Conservation (phyloP, 2,797 vertebrate genomes). For the Lepilemur septentrionalis region DNA sequence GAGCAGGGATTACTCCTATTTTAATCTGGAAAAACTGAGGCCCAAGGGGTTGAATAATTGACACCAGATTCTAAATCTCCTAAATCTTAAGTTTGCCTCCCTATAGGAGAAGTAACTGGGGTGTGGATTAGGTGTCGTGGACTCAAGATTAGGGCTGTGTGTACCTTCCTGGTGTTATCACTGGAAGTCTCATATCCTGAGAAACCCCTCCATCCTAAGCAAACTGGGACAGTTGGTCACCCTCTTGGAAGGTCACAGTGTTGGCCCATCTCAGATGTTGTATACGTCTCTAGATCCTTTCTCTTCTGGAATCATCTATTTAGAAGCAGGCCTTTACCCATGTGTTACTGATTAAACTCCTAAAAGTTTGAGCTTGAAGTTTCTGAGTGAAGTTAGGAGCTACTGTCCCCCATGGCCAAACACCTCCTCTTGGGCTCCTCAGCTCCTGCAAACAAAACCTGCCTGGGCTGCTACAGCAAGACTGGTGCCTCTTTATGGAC, state of each 20-base stretch:
- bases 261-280: not conserved
- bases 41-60: not conserved
- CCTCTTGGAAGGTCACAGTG: not conserved
- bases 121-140: not conserved
- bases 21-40: constrained; percentile 21
- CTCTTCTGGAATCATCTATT: not conserved
- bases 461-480: not conserved
- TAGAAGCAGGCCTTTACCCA: not conserved
- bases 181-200: not conserved
- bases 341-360: not conserved
- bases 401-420: not conserved
- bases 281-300: not conserved
- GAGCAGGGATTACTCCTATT: not conserved
- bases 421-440: not conserved
- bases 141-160: not conserved
- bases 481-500: not conserved
- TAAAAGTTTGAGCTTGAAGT: not conserved
- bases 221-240: not conserved
- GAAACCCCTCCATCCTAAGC: not conserved
- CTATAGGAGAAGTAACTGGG: not conserved
- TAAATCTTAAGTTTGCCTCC: not conserved
- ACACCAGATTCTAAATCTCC: not conserved
- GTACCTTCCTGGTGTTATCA: not conserved
- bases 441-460: not conserved
- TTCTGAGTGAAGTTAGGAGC: not conserved